Conservation (phyloP, 1,140 invertebrate species). For the Zeugodacus cucurbitae region DNA sequence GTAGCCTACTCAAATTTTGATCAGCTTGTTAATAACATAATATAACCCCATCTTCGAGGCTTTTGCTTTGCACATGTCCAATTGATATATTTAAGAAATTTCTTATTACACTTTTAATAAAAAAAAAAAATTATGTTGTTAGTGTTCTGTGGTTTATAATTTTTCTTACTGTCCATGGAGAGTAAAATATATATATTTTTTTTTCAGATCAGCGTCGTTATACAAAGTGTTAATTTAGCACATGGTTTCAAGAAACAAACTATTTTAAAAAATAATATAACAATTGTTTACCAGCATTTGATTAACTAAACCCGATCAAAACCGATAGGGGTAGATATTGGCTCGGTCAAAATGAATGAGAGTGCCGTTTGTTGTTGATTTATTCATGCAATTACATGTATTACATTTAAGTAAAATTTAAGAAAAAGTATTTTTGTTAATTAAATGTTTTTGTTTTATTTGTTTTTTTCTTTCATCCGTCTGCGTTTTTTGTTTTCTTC, state of each 20-base stretch:
- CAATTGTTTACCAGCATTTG: neutral
- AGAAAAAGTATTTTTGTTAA: slow-evolving; percentile 30
- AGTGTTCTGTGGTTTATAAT: neutral
- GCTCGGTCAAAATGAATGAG: neutral
- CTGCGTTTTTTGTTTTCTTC: slow-evolving; percentile 45
- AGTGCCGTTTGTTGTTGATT: slow-evolving; percentile 24
- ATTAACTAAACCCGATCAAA: neutral
- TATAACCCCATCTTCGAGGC: no score
- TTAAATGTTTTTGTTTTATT: neutral
- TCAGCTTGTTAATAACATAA: neutral
- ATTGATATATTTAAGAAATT: neutral
- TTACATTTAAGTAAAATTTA: slow-evolving; percentile 35
- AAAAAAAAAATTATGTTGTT: neutral
- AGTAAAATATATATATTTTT: neutral
- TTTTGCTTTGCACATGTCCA: no score
- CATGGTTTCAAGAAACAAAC: neutral
- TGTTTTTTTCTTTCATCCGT: neutral
- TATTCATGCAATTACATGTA: slow-evolving; percentile 26
- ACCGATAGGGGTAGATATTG: neutral
- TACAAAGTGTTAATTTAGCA: neutral
- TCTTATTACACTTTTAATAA: neutral
- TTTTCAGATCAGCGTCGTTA: no score
- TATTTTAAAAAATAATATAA: neutral
- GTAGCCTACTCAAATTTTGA: neutral
- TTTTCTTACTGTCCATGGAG: neutral